Evolutionary conservation across 2,113 vertebrate genomes (phyloP).

Genomic region (Carettochelys insculpta): DNA sequence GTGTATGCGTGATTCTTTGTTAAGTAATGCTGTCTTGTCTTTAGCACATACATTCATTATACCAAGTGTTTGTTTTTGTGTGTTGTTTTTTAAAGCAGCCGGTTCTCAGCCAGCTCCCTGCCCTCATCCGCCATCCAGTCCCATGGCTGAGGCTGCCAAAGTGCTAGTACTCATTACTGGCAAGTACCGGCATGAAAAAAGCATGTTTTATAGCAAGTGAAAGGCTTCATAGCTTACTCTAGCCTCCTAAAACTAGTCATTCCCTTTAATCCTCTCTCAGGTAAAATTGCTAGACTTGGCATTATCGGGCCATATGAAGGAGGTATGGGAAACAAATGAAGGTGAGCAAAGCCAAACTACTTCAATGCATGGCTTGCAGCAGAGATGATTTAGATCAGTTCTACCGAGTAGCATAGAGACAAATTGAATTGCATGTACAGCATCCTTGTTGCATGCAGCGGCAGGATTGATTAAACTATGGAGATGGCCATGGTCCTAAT

Average conservation of each 20-base stretch:
- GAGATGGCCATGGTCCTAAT: background rate
- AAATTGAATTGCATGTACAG: background rate
- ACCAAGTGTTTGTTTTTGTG: too few species aligned
- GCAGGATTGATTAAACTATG: background rate
- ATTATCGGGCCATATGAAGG: background rate
- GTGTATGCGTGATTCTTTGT: background rate
- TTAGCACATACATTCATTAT: background rate
- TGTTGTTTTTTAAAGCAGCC: too few species aligned
- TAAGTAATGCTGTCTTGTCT: background rate
- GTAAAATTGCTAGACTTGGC: background rate
- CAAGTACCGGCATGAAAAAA: too few species aligned
- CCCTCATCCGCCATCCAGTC: too few species aligned
- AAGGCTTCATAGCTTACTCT: background rate
- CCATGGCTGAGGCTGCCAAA: too few species aligned
- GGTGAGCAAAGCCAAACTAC: background rate
- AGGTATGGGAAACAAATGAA: background rate
- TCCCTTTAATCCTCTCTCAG: background rate
- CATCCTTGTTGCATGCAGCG: background rate
- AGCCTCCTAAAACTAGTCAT: background rate
- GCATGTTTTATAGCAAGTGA: background rate
- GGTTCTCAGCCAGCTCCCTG: too few species aligned
- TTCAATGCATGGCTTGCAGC: background rate
- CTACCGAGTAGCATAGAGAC: background rate
- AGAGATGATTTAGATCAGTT: background rate
- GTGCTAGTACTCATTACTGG: too few species aligned